Evolutionary conservation across 2,888 invertebrate species (phyloP), one percentile per base, ranked within the genome.

Genomic region (Lacanobia wlatinum): DNA sequence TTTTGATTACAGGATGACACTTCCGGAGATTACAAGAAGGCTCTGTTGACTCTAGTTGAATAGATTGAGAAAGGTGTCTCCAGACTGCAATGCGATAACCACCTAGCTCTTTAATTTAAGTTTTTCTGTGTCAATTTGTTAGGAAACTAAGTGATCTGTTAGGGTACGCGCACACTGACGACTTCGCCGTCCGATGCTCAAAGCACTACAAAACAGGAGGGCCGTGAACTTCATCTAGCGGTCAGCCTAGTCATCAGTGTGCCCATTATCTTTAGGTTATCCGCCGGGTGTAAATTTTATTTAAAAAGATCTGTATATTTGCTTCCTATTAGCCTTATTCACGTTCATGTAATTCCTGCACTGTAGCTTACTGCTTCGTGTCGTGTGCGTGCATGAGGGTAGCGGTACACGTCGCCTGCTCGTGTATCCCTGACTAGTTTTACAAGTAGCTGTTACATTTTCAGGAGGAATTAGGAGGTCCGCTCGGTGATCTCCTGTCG

Each of bases 21-120:
- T 85, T 98, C 98, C 91, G 99, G 99, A 90, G 98, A 99, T 97
- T 99, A 99, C 97, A 98, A 98, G 97, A 98, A 98, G 96, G 97
- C 98, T 91, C 97, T 99, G 92, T 97, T 99, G 95, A 98, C 98
- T 90, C 96, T 99, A 94, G 97, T 98, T 95, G 98, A 97, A 93
- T 97, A 97, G 90, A 90, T 91, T 85, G 80, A 76, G 78, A 81
- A 78, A 87, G 86, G 84, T 89, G 84, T 89, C 90, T 68, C 68
- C 90, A 88, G 86, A 83, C 91, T 87, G 80, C 91, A 88, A 87
- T 83, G 78, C 85, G 82, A 89, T 87, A 87, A 85, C 91, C 92
- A 92, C 90, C 92, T 93, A 89, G 89, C 89, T 93, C 89, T 87
- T 92, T 70, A 89, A 83, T 89, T 89, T 94, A 93, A 93, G 92